Conservation (phyloP, 2,797 vertebrate genomes). For the Phylloscopus collybita region DNA sequence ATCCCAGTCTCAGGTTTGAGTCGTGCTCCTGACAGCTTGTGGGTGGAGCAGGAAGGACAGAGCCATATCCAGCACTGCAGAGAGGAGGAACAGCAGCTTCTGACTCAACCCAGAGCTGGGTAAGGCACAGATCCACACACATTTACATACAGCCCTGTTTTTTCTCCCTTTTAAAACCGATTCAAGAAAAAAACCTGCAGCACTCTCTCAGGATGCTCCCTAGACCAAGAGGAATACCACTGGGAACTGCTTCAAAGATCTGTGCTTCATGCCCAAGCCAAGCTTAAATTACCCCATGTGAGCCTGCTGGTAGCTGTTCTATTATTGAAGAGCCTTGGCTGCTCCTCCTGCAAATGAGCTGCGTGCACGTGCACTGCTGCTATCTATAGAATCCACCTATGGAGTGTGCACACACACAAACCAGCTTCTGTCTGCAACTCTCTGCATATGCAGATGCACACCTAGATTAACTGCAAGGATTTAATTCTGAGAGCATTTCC, state of each 20-base stretch:
- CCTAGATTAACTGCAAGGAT: background rate
- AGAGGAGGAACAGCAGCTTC: background rate
- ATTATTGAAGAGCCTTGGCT: conserved; percentile 31
- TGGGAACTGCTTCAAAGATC: conserved; percentile 26
- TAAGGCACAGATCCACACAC: background rate
- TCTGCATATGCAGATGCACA: background rate
- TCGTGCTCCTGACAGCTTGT: fast-evolving
- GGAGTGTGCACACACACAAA: background rate
- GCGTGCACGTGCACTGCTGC: background rate
- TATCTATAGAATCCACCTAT: background rate
- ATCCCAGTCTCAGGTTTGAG: background rate
- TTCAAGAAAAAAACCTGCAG: background rate
- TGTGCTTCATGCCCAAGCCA: background rate
- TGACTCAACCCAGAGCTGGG: background rate
- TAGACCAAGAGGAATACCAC: background rate
- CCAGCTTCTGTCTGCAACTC: background rate
- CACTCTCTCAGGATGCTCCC: background rate
- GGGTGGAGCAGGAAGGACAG: background rate
- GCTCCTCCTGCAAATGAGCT: background rate
- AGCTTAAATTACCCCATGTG: background rate
- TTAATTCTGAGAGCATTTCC: background rate
- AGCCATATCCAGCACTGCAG: background rate
- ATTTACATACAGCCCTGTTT: background rate
- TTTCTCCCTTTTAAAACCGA: background rate
- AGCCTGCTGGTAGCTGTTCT: conserved; percentile 7